Evolutionary conservation across 1,140 invertebrate species (phyloP).

Genomic region (Venturia canescens): DNA sequence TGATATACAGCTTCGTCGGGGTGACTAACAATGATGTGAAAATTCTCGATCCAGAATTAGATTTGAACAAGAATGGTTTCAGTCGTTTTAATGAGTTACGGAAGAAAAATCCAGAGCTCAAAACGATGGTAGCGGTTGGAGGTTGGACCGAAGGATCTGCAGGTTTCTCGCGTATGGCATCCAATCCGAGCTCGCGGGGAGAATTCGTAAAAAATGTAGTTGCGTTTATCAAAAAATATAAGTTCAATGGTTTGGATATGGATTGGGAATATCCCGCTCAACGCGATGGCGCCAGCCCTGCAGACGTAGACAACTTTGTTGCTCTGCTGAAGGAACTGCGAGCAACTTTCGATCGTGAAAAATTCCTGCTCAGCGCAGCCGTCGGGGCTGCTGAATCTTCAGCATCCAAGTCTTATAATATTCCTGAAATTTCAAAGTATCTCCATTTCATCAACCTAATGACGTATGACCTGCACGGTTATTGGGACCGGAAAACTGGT

Average conservation of each 20-base stretch:
- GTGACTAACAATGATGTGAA: slow-evolving; percentile 70
- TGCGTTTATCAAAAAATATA: slow-evolving; percentile 79
- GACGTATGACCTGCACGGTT: slow-evolving; percentile 84
- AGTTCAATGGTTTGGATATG: slow-evolving; percentile 88
- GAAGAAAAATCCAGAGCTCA: slow-evolving; percentile 79
- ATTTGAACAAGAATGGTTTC: slow-evolving; percentile 76
- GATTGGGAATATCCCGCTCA: slow-evolving; percentile 90
- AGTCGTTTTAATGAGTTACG: slow-evolving; percentile 78
- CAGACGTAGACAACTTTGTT: slow-evolving; percentile 76
- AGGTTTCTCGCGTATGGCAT: slow-evolving; percentile 81
- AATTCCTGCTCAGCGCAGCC: slow-evolving; percentile 76
- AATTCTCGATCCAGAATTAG: slow-evolving; percentile 80
- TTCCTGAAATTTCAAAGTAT: slow-evolving; percentile 74
- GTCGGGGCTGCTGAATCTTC: slow-evolving; percentile 73
- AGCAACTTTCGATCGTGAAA: slow-evolving; percentile 70
- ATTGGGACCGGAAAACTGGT: slow-evolving; percentile 80
- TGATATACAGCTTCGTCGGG: slow-evolving; percentile 84
- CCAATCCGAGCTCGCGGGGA: slow-evolving; percentile 73
- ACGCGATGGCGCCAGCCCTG: slow-evolving; percentile 78
- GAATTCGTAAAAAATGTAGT: slow-evolving; percentile 80
- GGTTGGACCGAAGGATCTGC: slow-evolving; percentile 84
- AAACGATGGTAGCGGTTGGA: slow-evolving; percentile 84
- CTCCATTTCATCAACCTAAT: slow-evolving; percentile 84
- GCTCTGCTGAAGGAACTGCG: slow-evolving; percentile 76
- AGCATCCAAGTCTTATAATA: slow-evolving; percentile 78